phyloP scores from a whole-genome alignment of 92 coral and sea anemone genomes.

The Epizoanthus scotinus region DNA sequence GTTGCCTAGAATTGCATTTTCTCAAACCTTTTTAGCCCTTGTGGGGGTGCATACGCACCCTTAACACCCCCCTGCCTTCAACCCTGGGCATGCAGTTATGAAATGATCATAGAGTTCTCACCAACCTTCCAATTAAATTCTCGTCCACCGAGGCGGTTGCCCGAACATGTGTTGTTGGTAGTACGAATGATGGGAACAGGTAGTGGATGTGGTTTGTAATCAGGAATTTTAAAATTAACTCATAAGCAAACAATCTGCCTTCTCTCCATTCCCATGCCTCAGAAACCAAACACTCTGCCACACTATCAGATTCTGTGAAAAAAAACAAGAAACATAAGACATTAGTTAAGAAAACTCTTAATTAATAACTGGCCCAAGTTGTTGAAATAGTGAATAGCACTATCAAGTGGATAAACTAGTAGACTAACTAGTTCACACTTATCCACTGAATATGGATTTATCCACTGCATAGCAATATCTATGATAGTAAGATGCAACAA shows the following conservation, averaged over 20 bases:
- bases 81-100: neutral
- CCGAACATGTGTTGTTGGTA: conserved; percentile 72
- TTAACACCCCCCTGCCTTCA: no score
- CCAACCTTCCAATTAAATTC: conserved; percentile 59
- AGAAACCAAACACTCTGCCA: conserved; percentile 66
- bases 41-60: no score
- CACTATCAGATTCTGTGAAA: conserved; percentile 47
- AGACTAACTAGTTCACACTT: no score
- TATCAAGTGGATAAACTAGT: no score
- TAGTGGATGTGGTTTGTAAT: conserved; percentile 97
- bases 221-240: conserved; percentile 86
- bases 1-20: no score
- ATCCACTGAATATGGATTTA: no score
- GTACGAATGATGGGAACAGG: conserved; percentile 89
- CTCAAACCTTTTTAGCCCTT: no score
- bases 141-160: conserved; percentile 91
- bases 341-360: conserved; percentile 2
- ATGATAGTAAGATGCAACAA: no score
- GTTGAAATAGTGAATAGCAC: no score
- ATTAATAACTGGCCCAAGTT: no score
- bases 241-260: conserved; percentile 95
- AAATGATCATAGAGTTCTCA: neutral
- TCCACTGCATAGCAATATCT: no score
- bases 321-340: neutral
- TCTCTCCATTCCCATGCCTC: conserved; percentile 99